Percentiles rank a stretch among this genome's conserved stretches.
phyloP scores from a whole-genome alignment of 1,140 invertebrate genomes.

The Penaeus vannamei region DNA sequence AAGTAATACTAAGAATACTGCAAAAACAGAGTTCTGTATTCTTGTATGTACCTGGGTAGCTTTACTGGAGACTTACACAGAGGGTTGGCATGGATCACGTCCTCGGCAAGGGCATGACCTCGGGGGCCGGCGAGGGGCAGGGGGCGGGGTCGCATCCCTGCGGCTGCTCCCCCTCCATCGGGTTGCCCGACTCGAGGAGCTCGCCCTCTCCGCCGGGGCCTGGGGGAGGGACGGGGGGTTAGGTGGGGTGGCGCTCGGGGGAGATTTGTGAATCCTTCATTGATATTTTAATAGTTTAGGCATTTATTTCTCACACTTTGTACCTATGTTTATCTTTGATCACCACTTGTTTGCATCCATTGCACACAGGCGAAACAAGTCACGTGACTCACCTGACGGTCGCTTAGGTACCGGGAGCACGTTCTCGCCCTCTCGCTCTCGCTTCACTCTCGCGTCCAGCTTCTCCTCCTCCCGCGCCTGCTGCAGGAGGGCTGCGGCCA shows the following conservation, averaged over 20 bases:
- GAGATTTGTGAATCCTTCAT: neutral
- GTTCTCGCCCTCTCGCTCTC: conserved; percentile 65
- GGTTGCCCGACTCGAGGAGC: conserved; percentile 27
- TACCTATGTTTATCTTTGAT: no score
- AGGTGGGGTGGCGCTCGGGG: neutral
- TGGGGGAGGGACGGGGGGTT: neutral
- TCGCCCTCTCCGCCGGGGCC: conserved; percentile 54
- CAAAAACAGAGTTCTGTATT: no score
- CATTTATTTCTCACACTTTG: no score
- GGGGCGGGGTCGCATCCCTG: conserved; percentile 25
- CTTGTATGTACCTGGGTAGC: conserved; percentile 5
- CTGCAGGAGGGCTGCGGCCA: conserved; percentile 57
- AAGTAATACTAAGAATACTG: no score
- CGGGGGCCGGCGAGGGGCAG: conserved; percentile 53
- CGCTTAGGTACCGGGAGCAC: conserved; percentile 62
- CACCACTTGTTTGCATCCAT: no score
- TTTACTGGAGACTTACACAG: conserved; percentile 46
- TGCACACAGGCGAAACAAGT: no score
- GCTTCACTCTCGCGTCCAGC: conserved; percentile 61
- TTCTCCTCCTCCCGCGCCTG: conserved; percentile 56
- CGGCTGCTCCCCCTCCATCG: conserved; percentile 32
- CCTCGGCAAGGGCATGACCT: conserved; percentile 42
- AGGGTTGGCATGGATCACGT: conserved; percentile 59
- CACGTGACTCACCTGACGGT: conserved; percentile 56
- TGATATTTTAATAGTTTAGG: no score